Evolutionary conservation across 2,113 vertebrate genomes (phyloP).

Genomic region (Bufo bufo): DNA sequence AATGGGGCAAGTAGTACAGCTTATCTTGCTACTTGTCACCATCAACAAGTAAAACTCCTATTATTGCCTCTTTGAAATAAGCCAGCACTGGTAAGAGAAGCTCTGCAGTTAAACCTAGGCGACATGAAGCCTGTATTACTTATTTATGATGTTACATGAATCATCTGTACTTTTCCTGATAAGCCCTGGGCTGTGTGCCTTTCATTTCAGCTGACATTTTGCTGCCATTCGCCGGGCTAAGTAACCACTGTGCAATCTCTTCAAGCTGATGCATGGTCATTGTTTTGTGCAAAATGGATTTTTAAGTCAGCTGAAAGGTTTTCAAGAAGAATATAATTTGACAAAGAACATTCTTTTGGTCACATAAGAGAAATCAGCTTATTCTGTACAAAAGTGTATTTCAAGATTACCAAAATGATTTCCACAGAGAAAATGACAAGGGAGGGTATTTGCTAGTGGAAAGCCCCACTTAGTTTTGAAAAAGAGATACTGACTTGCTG

Average conservation of each 20-base stretch:
- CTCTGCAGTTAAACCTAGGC: conserved; percentile 66
- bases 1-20: conserved; percentile 64
- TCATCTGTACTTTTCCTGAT: conserved; percentile 76
- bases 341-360: conserved; percentile 69
- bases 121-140: conserved; percentile 69
- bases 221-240: conserved; percentile 74
- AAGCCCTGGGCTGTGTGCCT: conserved; percentile 75
- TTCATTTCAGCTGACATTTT: conserved; percentile 79
- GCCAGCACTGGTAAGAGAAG: conserved; percentile 63
- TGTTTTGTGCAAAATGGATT: conserved; percentile 74
- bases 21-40: conserved; percentile 68
- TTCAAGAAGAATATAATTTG: conserved; percentile 72
- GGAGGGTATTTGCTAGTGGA: conserved; percentile 47
- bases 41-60: conserved; percentile 66
- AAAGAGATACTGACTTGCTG: conserved; percentile 26
- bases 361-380: conserved; percentile 65
- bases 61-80: conserved; percentile 68
- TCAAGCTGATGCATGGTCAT: conserved; percentile 72
- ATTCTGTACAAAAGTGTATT: conserved; percentile 64
- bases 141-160: conserved; percentile 77
- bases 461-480: conserved; percentile 37
- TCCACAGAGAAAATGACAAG: conserved; percentile 68
- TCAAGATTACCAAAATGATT: conserved; percentile 68
- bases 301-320: conserved; percentile 70
- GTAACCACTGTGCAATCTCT: conserved; percentile 72